Conservation (phyloP, 37 sponge, comb jelly and placozoan species). For the Beroe forskalii region DNA sequence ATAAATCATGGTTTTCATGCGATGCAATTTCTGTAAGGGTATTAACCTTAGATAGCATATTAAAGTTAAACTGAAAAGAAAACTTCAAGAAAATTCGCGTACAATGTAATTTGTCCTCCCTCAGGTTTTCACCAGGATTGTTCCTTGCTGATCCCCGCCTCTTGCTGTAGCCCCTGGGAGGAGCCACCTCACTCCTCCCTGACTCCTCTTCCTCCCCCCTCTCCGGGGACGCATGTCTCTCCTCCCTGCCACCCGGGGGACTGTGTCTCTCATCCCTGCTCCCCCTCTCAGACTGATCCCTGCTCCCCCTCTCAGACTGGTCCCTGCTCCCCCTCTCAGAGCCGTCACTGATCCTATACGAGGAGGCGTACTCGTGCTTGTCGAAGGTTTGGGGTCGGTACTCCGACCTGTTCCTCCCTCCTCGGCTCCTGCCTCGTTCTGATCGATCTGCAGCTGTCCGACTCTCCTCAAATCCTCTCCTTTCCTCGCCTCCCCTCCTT, state of each 20-base stretch:
- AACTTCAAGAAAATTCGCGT: no score
- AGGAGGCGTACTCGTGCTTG: neutral
- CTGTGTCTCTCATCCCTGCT: neutral
- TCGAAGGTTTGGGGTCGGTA: constrained; percentile 17
- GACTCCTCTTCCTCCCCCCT: no score
- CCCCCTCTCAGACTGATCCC: neutral
- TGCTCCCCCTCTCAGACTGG: neutral
- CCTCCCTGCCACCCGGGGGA: no score
- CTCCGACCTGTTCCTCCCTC: neutral
- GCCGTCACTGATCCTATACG: neutral
- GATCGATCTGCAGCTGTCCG: neutral
- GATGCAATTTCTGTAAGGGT: no score
- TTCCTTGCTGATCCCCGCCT: neutral
- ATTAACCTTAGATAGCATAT: no score
- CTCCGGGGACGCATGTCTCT: no score
- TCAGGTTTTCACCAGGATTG: neutral
- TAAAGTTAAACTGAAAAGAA: no score
- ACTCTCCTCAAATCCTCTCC: neutral
- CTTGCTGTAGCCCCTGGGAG: neutral
- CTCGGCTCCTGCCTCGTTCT: neutral
- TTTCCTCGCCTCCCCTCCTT: neutral
- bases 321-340: neutral
- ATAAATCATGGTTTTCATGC: no score
- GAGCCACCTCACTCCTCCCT: neutral
- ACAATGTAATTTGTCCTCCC: no score